Evolutionary conservation across 1,140 invertebrate genomes (phyloP).

Genomic region (Homarus americanus): DNA sequence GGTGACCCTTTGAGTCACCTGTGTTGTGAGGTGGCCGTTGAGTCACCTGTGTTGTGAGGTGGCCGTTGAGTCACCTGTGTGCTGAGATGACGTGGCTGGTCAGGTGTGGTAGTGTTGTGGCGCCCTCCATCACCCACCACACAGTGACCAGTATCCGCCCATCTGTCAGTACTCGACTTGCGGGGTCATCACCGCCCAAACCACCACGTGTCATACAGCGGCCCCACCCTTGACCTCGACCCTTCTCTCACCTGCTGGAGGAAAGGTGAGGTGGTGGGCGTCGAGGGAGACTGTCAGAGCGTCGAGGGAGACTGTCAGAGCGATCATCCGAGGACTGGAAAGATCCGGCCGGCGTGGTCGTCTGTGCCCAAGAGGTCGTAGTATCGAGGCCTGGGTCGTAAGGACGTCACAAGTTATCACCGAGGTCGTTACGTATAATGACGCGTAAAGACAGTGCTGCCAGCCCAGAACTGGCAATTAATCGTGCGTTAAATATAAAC

Average conservation of each 20-base stretch:
- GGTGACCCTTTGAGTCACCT: not conserved
- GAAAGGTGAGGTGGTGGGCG: not conserved
- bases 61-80: not conserved
- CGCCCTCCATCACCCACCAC: not conserved
- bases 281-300: not conserved
- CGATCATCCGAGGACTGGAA: not conserved
- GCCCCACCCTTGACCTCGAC: no score
- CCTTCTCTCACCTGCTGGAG: no score
- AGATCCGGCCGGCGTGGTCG: slow-evolving; percentile 1
- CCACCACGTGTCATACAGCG: no score
- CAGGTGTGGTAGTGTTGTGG: not conserved
- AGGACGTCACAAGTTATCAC: slow-evolving; percentile 60
- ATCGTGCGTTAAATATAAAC: slow-evolving; percentile 71
- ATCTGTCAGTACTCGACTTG: slow-evolving; percentile 26
- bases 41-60: not conserved
- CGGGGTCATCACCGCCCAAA: not conserved
- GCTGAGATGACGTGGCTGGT: not conserved
- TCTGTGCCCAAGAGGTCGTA: not conserved
- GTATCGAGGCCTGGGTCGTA: slow-evolving; percentile 14
- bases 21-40: not conserved
- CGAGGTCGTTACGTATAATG: slow-evolving; percentile 68
- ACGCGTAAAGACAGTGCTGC: slow-evolving; percentile 68
- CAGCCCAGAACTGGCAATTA: slow-evolving; percentile 59
- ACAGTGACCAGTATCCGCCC: slow-evolving; percentile 3
- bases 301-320: not conserved